Percentiles rank a stretch among this genome's conserved stretches.
phyloP scores from a whole-genome alignment of 2,113 vertebrate species.

The Pteruthius melanotis region DNA sequence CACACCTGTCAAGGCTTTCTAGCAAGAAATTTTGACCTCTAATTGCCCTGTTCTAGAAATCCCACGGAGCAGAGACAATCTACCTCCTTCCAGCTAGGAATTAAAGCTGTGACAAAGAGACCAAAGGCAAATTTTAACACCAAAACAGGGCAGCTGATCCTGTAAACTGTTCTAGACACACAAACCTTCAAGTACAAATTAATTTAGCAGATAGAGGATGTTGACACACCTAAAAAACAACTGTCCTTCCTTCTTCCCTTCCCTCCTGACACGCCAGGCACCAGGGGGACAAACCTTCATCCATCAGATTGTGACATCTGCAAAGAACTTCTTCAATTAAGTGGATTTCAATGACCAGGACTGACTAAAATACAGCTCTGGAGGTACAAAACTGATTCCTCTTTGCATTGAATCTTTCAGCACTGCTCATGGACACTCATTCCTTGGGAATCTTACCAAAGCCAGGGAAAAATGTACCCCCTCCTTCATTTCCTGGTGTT shows the following conservation, averaged over 20 bases:
- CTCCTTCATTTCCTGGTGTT: neutral
- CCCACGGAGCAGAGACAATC: neutral
- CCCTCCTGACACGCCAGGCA: neutral
- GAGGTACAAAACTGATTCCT: neutral
- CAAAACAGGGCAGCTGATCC: neutral
- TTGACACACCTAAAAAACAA: neutral
- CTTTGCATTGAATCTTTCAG: neutral
- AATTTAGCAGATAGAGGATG: neutral
- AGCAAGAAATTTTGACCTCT: neutral
- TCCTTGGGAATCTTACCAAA: neutral
- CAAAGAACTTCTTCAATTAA: neutral
- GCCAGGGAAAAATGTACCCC: neutral
- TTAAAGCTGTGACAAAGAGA: neutral
- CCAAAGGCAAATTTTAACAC: neutral
- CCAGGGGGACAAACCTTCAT: neutral
- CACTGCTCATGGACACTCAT: neutral
- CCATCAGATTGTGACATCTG: neutral
- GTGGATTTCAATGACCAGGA: neutral
- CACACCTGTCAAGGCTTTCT: neutral
- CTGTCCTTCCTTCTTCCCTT: neutral
- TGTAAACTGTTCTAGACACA: neutral
- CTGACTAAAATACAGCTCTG: neutral
- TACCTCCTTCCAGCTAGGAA: neutral
- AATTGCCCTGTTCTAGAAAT: neutral
- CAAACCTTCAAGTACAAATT: neutral